phyloP scores from a whole-genome alignment of 2,113 vertebrate species.

The Melanerpes formicivorus region DNA sequence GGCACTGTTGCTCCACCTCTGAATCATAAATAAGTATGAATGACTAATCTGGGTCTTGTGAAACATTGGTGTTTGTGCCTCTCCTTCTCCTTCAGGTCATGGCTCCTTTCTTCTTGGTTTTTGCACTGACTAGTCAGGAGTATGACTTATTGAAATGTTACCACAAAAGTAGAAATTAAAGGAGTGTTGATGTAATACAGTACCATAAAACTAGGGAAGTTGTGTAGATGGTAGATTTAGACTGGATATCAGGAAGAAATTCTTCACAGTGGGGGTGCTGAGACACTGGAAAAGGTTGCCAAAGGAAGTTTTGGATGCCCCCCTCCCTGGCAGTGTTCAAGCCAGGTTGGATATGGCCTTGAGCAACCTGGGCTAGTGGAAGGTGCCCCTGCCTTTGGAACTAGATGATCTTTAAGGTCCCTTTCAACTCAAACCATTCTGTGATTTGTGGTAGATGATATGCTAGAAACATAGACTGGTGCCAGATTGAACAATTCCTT shows the following conservation, averaged over 20 bases:
- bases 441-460: neutral
- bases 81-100: neutral
- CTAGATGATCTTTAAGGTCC: too few relatives aligned
- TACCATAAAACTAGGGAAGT: neutral
- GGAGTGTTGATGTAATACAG: neutral
- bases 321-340: too few relatives aligned
- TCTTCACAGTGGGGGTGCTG: too few relatives aligned
- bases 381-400: too few relatives aligned
- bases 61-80: neutral
- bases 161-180: neutral
- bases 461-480: neutral
- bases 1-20: neutral
- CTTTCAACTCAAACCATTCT: too few relatives aligned
- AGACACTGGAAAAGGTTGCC: too few relatives aligned
- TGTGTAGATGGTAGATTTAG: neutral
- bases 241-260: too few relatives aligned
- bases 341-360: too few relatives aligned
- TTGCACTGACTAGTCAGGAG: neutral
- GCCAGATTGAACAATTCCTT: neutral
- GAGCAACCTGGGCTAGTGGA: too few relatives aligned
- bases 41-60: neutral
- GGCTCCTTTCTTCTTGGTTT: neutral
- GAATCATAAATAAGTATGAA: conserved; percentile 10
- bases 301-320: too few relatives aligned
- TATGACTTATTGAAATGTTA: neutral